Conservation (phyloP, 1,140 invertebrate genomes). For the Maniola jurtina region DNA sequence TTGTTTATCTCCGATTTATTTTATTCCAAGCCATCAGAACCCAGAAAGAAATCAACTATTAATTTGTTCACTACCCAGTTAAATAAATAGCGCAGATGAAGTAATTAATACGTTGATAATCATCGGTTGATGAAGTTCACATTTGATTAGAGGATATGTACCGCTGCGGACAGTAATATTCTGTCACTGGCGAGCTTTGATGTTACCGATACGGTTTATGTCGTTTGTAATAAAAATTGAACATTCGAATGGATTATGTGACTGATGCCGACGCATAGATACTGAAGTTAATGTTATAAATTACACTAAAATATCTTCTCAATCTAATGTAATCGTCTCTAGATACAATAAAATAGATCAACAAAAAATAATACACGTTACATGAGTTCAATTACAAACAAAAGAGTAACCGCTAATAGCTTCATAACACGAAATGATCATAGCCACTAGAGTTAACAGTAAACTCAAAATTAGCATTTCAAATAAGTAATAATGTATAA, state of each 20-base stretch:
- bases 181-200: conserved; percentile 35
- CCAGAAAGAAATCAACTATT: conserved; percentile 69
- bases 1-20: conserved; percentile 76
- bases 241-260: conserved; percentile 10
- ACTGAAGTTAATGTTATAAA: neutral
- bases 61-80: conserved; percentile 65
- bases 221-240: conserved; percentile 21
- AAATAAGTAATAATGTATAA: neutral
- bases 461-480: neutral
- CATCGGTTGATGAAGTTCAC: conserved; percentile 48
- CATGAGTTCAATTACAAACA: neutral
- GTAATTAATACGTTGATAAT: conserved; percentile 69
- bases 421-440: neutral
- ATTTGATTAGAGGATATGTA: conserved; percentile 44
- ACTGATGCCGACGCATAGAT: conserved; percentile 8
- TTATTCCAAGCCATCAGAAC: conserved; percentile 62
- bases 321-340: conserved; percentile 3
- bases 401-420: neutral
- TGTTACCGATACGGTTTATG: conserved; percentile 31
- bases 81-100: conserved; percentile 66
- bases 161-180: conserved; percentile 35
- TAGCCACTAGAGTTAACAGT: neutral
- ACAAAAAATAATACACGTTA: neutral
- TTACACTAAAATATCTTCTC: conserved; percentile 3
- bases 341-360: neutral